Base-by-base conservation (phyloP, 2,797 vertebrate genomes). In the Phoxinus dragarum region DNA sequence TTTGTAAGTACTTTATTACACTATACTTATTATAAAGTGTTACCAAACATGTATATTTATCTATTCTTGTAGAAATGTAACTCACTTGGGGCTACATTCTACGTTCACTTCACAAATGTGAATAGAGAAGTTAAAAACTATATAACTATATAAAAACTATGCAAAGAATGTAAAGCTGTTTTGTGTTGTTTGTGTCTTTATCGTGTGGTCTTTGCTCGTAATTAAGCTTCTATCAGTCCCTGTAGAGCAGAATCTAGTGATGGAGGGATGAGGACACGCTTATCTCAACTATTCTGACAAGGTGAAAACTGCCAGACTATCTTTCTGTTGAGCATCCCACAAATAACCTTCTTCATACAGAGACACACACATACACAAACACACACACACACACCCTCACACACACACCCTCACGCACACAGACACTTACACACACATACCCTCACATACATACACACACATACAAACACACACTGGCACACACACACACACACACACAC, bases 231-330 rank as follows among this genome's bases (percentile, higher is more conserved):
- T 61, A 27, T 78, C 38, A 14, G 56, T 64, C 56, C 75, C 76
- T 19, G 9, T 27, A 56, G 40, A 42, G n/a, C 56, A 31, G 42
- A 77, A n/a, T n/a, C 54, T 17, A 72, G 40, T 75, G 73, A 84
- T 78, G 82, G 66, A 82, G 56, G 31, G 64, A 31, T 64, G 67
- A 54, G 56, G 86, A 89, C 73, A 84, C 40, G 69, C 73, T 78
- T 84, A 89, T 89, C 79, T 83, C 75, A 72, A 81, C 71, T 72
- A 79, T 85, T 86, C 80, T 40, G 40, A 67, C 31, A 1, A 67
- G 36, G 3, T 7, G 64, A 67, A 67, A 71, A 23, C 68, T n/a
- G 10, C n/a, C 23, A 47, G 40, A 6, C 47, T 49, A 17, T 49
- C 42, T 27, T 19, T 31, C 72, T 54, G 31, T 54, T 75, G 31